Percentiles rank a stretch among this genome's conserved stretches.
These are phyloP conservation scores for Cremastobaeus sp. DNA, from an alignment of 2,888 invertebrate genomes.

Conservation along the genomic window DNA sequence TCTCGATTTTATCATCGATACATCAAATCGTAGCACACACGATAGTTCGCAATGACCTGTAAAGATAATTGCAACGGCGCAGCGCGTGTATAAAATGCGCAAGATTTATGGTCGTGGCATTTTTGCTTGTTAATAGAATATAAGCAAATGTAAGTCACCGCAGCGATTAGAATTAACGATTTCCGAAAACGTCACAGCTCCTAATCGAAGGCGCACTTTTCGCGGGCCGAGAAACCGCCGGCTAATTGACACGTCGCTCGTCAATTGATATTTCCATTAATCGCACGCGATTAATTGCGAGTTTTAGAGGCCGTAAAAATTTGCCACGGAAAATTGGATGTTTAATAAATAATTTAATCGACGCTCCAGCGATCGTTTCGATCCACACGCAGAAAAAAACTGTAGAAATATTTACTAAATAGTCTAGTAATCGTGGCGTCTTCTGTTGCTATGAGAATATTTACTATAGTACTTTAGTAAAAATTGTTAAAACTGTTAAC, in stretches of 20 bases:
- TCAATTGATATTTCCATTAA: background rate
- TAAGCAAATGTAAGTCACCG: slow-evolving; percentile 22
- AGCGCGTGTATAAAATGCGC: slow-evolving; percentile 36
- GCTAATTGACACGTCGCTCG: slow-evolving; percentile 19
- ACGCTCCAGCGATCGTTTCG: too few relatives aligned
- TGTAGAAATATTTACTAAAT: too few relatives aligned
- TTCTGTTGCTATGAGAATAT: too few relatives aligned
- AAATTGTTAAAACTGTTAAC: too few relatives aligned
- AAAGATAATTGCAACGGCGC: slow-evolving; percentile 54
- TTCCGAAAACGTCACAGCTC: slow-evolving; percentile 19
- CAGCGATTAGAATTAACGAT: slow-evolving; percentile 22
- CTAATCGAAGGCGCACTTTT: background rate
- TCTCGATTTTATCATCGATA: slow-evolving; percentile 52
- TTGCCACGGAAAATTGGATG: background rate
- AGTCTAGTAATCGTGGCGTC: too few relatives aligned
- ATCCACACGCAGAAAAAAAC: too few relatives aligned
- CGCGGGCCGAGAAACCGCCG: background rate
- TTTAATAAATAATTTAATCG: too few relatives aligned
- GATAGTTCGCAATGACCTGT: slow-evolving; percentile 53
- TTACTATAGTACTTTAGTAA: too few relatives aligned
- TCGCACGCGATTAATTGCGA: background rate
- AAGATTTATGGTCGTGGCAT: slow-evolving; percentile 37
- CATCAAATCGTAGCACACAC: slow-evolving; percentile 44
- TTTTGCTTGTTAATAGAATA: slow-evolving; percentile 52
- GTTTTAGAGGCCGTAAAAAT: background rate